Conservation (phyloP, 2,888 invertebrate genomes). For the Mythimna impura region DNA sequence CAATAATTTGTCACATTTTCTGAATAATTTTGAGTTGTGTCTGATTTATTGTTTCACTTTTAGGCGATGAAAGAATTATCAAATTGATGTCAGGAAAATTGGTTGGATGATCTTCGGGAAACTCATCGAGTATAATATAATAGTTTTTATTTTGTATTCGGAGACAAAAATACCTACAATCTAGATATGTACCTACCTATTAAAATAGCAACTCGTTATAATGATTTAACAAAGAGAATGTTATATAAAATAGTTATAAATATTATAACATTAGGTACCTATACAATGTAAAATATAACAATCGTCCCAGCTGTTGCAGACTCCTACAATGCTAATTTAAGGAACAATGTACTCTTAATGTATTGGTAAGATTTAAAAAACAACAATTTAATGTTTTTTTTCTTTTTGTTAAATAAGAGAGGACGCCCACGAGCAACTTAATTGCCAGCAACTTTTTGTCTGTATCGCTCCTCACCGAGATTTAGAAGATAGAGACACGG, state of each 20-base stretch:
- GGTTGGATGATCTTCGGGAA: conserved; percentile 22
- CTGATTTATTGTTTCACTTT: conserved; percentile 41
- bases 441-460: no score
- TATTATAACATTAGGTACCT: background rate
- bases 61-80: conserved; percentile 66
- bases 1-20: no score
- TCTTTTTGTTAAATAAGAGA: background rate
- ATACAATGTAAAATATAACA: background rate
- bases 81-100: conserved; percentile 68
- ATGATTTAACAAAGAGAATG: background rate
- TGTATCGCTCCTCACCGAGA: no score
- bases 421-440: no score
- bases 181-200: background rate
- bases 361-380: background rate
- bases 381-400: no score
- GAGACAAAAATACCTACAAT: background rate
- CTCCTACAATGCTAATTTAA: background rate
- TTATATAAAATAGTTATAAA: background rate
- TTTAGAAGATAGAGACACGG: no score
- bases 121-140: background rate
- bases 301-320: background rate
- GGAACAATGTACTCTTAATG: background rate
- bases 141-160: background rate
- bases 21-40: background rate
- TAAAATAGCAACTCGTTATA: background rate